Conservation (phyloP, 2,797 vertebrate species). For the Molossus alvarezi region DNA sequence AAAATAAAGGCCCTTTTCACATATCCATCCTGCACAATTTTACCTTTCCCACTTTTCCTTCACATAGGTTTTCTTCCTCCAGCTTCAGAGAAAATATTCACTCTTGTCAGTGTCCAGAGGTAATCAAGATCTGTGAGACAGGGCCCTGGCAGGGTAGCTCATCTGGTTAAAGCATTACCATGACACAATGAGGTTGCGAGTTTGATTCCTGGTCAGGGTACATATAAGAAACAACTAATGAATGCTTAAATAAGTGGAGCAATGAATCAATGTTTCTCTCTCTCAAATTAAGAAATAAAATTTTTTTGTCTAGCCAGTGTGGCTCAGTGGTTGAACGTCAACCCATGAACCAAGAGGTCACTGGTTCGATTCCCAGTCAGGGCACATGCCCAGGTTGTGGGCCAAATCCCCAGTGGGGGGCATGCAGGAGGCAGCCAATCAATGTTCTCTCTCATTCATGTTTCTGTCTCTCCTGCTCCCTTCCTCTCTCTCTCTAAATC, state of each 20-base stretch:
- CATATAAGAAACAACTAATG: not conserved
- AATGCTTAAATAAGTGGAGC: not conserved
- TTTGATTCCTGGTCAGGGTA: not conserved
- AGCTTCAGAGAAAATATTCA: conserved; percentile 18
- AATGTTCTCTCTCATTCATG: too few relatives aligned
- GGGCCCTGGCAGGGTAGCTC: not conserved
- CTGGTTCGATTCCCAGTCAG: too few relatives aligned
- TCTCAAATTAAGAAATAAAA: not conserved
- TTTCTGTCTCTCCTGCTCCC: too few relatives aligned
- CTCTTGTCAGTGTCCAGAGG: not conserved
- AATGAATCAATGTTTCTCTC: not conserved
- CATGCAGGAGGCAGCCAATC: too few relatives aligned
- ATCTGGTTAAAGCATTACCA: not conserved
- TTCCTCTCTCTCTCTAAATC: too few relatives aligned
- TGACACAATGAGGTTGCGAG: not conserved
- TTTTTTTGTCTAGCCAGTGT: too few relatives aligned
- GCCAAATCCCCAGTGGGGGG: too few relatives aligned
- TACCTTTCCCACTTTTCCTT: not conserved
- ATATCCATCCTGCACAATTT: not conserved
- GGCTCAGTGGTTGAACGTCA: too few relatives aligned
- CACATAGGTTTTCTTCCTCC: not conserved
- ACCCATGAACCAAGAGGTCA: too few relatives aligned
- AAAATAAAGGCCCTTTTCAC: not conserved
- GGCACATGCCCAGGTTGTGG: too few relatives aligned
- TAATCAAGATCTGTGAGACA: not conserved